A percentile compares a stretch with the other conserved stretches of the same genome.
Conservation (phyloP, 2,113 vertebrate genomes). For the Tragelaphus strepsiceros region DNA sequence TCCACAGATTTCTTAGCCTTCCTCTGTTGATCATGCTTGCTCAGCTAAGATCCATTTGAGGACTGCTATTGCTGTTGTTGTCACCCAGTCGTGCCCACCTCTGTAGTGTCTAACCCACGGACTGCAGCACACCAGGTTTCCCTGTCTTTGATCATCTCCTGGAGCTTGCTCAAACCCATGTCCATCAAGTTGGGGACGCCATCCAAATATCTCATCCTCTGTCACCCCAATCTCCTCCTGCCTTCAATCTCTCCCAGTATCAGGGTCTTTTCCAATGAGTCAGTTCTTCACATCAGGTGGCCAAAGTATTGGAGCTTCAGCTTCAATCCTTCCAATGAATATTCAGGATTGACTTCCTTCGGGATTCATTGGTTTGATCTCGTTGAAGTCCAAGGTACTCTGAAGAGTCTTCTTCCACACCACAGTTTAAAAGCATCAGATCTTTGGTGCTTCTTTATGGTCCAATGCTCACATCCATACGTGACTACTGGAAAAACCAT, state of each 20-base stretch:
- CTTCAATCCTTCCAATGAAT: background rate
- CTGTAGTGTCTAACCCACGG: background rate
- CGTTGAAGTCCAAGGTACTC: background rate
- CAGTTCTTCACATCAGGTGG: background rate
- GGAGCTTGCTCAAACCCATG: background rate
- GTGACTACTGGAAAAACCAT: background rate
- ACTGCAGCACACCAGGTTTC: background rate
- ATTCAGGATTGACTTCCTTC: background rate
- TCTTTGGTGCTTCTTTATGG: background rate
- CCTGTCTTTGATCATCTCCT: background rate
- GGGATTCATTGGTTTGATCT: background rate
- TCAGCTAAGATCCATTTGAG: background rate
- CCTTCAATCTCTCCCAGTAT: background rate
- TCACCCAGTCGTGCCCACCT: background rate
- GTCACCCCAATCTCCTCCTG: background rate
- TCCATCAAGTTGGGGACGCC: fast-evolving
- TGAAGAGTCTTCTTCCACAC: background rate
- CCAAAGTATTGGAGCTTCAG: background rate
- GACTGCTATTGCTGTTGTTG: background rate
- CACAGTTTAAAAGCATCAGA: background rate
- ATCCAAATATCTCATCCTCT: background rate
- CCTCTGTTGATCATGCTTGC: background rate
- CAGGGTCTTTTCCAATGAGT: background rate
- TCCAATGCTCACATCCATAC: fast-evolving
- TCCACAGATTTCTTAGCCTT: constrained; percentile 13